Evolutionary conservation across 2,888 invertebrate genomes (phyloP).

Genomic region (Lasioglossum vierecki): DNA sequence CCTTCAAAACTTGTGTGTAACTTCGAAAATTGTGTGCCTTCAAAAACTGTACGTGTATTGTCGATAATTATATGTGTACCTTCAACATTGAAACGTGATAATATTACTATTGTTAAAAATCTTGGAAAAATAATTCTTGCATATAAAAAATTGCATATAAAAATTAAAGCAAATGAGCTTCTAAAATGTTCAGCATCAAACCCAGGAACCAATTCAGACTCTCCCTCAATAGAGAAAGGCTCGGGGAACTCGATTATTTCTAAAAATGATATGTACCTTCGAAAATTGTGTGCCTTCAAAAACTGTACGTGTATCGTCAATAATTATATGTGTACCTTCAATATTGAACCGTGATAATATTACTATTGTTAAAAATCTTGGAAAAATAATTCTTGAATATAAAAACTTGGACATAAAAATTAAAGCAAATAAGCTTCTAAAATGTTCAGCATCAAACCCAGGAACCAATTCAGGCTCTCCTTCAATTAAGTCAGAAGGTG

Average conservation of each 20-base stretch:
- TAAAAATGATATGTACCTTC: neutral
- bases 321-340: too few species aligned
- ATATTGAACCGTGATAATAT: too few species aligned
- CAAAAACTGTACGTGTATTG: too few species aligned
- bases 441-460: neutral
- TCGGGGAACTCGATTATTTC: neutral
- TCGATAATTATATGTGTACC: too few species aligned
- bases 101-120: neutral
- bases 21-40: too few species aligned
- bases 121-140: neutral
- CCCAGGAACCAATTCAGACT: neutral
- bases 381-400: neutral
- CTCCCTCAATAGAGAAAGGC: neutral
- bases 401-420: neutral
- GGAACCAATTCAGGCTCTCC: neutral
- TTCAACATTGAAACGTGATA: too few species aligned
- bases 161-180: neutral
- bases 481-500: neutral
- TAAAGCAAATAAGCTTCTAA: neutral
- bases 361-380: neutral
- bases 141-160: neutral
- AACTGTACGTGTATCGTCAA: too few species aligned
- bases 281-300: too few species aligned
- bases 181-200: neutral
- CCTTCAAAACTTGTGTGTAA: too few species aligned